Base-by-base conservation (phyloP, 2,888 invertebrate genomes). In the Cinara cedri region DNA sequence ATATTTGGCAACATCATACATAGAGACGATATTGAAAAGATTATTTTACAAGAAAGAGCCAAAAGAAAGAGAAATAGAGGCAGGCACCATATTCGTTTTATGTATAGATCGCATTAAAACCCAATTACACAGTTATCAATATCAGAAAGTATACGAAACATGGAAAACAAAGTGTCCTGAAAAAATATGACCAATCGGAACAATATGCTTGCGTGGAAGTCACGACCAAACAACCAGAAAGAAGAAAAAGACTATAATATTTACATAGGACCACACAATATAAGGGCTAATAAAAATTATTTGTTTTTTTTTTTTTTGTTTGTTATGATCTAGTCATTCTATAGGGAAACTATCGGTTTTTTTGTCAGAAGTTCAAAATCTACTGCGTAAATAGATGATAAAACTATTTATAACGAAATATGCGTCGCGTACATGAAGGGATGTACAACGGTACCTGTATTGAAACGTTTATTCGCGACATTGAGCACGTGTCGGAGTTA, bases 161-260 rank as follows among this genome's bases (percentile, higher is more conserved):
- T 24, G 11, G 19, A 24, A 49, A 49, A n/a, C 19, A 49, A 3
- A 44, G 42, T n/a, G 42, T 65, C 21, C 19, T 21, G 44, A 13
- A 49, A n/a, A n/a, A n/a, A n/a, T n/a, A n/a, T n/a, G n/a, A n/a
- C n/a, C n/a, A n/a, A n/a, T n/a, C n/a, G n/a, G 66, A 46, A 66
- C 46, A 65, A 44, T 65, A 65, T 46, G 19, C 44, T 65, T 46
- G 65, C 19, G 46, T 44, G 65, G 34, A 62, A 46, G 65, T 65
- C 44, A 65, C 46, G 14, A 49, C 49, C 49, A 14, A 49, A 49
- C 14, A 49, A 49, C 49, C 49, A 14, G 16, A 16, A 49, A 49
- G 49, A 49, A 49, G 49, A 49, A 1, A 95, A 94, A 81, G 92
- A 92, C 85, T 86, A 88, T 75, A 93, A 94, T 84, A 94, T 94